phyloP scores from a whole-genome alignment of 1,140 invertebrate genomes.

The Sarcophaga peregrina region DNA sequence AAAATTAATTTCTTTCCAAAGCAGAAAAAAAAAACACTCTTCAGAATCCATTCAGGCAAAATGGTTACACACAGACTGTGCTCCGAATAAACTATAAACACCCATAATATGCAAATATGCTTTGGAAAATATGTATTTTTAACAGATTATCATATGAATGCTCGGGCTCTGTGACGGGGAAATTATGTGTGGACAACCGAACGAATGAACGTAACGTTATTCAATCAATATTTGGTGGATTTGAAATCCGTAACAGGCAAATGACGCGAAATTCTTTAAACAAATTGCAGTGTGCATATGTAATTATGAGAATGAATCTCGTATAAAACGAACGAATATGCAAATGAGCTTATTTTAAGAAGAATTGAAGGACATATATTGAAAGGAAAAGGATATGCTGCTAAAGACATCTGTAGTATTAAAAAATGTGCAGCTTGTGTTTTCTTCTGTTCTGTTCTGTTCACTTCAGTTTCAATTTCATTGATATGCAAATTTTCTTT shows the following conservation, averaged over 20 bases:
- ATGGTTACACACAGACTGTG: background rate
- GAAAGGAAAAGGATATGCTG: background rate
- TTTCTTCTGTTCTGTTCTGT: too few relatives aligned
- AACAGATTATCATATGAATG: conserved; percentile 6
- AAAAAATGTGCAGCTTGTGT: conserved; percentile 1
- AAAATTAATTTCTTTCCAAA: background rate
- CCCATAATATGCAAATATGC: background rate
- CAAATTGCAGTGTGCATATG: conserved; percentile 8
- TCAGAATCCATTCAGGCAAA: conserved; percentile 5
- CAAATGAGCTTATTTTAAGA: background rate
- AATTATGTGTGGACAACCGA: background rate
- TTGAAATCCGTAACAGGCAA: too few relatives aligned
- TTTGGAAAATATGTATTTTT: background rate
- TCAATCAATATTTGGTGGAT: background rate
- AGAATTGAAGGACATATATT: background rate
- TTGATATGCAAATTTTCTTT: conserved; percentile 24
- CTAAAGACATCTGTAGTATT: background rate
- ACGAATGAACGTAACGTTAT: background rate
- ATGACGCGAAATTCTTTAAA: background rate
- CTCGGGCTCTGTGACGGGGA: background rate
- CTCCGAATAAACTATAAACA: background rate
- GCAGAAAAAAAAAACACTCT: background rate
- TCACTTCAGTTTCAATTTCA: too few relatives aligned
- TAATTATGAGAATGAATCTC: conserved; percentile 1
- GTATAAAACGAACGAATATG: background rate